Evolutionary conservation across 1,140 invertebrate species (phyloP).

Genomic region (Pogonus chalceus): DNA sequence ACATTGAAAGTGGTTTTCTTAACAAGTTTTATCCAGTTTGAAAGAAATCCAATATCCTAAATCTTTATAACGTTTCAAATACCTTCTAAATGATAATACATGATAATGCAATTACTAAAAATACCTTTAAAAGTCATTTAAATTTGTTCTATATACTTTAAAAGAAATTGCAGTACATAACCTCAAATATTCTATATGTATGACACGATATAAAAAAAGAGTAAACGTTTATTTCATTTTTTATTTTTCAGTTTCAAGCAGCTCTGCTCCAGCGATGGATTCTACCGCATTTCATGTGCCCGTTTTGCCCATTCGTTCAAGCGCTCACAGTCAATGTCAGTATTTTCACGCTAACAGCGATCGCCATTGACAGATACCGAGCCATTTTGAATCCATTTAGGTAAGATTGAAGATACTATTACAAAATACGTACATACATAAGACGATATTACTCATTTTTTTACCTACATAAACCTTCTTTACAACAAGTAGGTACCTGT

Average conservation of each 20-base stretch:
- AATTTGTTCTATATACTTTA: too few relatives aligned
- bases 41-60: too few relatives aligned
- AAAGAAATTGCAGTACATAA: too few relatives aligned
- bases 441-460: neutral
- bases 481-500: too few relatives aligned
- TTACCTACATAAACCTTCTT: too few relatives aligned
- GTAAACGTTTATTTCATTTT: conserved; percentile 8
- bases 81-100: too few relatives aligned
- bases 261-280: conserved; percentile 71
- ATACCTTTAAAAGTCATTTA: too few relatives aligned
- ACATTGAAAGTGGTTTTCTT: too few relatives aligned
- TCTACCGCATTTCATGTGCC: conserved; percentile 72
- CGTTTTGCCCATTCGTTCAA: conserved; percentile 72
- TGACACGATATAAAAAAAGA: neutral
- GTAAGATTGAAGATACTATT: conserved; percentile 36
- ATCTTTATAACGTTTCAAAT: too few relatives aligned
- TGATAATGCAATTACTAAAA: too few relatives aligned
- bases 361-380: conserved; percentile 65
- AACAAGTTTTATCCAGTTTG: too few relatives aligned
- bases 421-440: neutral
- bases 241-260: conserved; percentile 59
- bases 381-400: conserved; percentile 59
- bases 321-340: conserved; percentile 68
- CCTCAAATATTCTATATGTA: neutral
- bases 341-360: conserved; percentile 71